Evolutionary conservation across 2,113 vertebrate genomes (phyloP), one percentile per base, ranked within the genome.

Genomic region (Tauraco erythrolophus): DNA sequence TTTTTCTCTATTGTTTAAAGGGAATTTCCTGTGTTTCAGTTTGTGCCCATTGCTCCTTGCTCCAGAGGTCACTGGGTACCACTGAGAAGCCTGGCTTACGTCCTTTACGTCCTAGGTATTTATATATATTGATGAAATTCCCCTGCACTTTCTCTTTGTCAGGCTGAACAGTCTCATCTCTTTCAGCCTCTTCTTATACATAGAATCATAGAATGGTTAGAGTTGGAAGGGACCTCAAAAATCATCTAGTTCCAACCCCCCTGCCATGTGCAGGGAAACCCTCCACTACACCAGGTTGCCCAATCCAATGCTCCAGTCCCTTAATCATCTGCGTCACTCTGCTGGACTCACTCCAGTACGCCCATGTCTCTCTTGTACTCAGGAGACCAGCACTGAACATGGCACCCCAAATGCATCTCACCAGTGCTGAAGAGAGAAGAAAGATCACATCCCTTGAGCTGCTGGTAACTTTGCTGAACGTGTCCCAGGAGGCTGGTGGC

Each of bases 271-370:
- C n/a, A n/a, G n/a, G n/a, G n/a, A n/a, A n/a, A n/a, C n/a, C n/a
- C n/a, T n/a, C n/a, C n/a, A n/a, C n/a, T n/a, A n/a, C n/a, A n/a
- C n/a, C n/a, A n/a, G n/a, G n/a, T n/a, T n/a, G n/a, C n/a, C n/a
- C n/a, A n/a, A n/a, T 50, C 30, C 6, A 5, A 18, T 77, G 53
- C 31, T 77, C 30, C 72, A 43, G 24, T 30, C 43, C 35, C 6
- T 51, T 86, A 50, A 43, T 30, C 30, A 77, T 51, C 18, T 39
- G 16, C 2, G 2, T 33, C 2, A 0, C 27, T 39, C n/a, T 0
- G 2, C 18, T 46, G 41, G 14, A 39, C 25, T 61, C 19, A 35
- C 17, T 75, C 23, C 41, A 66, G n/a, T 48, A 66, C n/a, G 51
- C 14, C 33, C 19, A 31, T 13, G 31, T 18, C 10, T 79, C 37